A percentile compares a stretch with the other conserved stretches of the same genome.
phyloP scores from a whole-genome alignment of 2,888 invertebrate species.

The Epinotia nisella region DNA sequence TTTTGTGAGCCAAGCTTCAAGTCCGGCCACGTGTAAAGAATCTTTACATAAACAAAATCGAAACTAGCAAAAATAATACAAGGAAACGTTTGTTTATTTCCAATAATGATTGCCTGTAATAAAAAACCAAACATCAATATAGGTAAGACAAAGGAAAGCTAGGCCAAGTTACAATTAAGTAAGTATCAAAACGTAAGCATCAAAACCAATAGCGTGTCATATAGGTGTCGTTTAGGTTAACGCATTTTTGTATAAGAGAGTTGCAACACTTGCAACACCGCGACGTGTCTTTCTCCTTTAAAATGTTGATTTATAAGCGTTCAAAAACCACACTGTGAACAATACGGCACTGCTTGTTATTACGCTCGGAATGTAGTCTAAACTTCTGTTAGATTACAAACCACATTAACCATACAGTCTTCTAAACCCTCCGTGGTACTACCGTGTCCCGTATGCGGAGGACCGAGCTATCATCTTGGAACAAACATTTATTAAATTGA shows the following conservation, averaged over 20 bases:
- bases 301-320: constrained; percentile 63
- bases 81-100: neutral
- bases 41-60: neutral
- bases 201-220: neutral
- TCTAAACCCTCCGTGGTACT: constrained; percentile 32
- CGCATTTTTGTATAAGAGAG: neutral
- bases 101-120: too few species aligned
- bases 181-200: neutral
- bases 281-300: constrained; percentile 26
- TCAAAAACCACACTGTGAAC: constrained; percentile 61
- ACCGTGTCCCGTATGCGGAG: constrained; percentile 41
- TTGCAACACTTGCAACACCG: constrained; percentile 27
- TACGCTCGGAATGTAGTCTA: constrained; percentile 75
- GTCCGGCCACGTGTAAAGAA: neutral
- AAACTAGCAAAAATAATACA: neutral
- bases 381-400: constrained; percentile 58
- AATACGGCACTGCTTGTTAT: constrained; percentile 60
- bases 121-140: too few species aligned
- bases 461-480: constrained; percentile 50
- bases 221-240: too few species aligned
- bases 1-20: neutral
- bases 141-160: too few species aligned
- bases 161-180: neutral
- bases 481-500: constrained; percentile 51
- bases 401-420: constrained; percentile 1